Base-by-base conservation (phyloP, 2,888 invertebrate species). In the Tenthredo scrophulariae region DNA sequence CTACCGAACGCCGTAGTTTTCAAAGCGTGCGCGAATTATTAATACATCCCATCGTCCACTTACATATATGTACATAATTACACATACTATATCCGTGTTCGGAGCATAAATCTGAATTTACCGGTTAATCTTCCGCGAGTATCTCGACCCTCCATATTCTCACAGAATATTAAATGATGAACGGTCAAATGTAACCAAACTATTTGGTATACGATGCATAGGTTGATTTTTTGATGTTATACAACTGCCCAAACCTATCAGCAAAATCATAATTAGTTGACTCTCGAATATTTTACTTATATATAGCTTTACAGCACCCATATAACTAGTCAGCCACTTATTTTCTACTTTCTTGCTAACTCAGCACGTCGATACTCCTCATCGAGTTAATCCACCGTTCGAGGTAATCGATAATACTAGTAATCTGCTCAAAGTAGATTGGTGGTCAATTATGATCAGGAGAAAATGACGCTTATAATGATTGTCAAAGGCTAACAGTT, bases 351-450 rank as follows among this genome's bases (percentile, higher is more conserved):
- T 54, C 54, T 29, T 50, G 50, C 46, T 13, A 50, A 77, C 54
- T 75, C 84, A 84, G 83, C 82, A 86, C 88, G 87, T 87, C 86
- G 86, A 87, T 86, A 87, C 86, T 87, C 90, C 90, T 92, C 92
- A 93, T 93, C 92, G 91, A 89, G 91, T 91, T 92, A 92, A 92
- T 93, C 92, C 91, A 92, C 92, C 91, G 91, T 87, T 87, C 88
- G 89, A 91, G 92, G 92, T 92, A 92, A 92, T 92, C 92, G 92
- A 92, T 93, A 93, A 91, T 91, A 92, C 92, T 91, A 90, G 91
- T 91, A 89, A 92, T 92, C 90, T 90, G 90, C 91, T 91, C 90
- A 89, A 90, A 90, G 90, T 90, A 90, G 90, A 89, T 90, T 91
- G 87, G 85, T 88, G 80, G 84, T 83, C 85, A 85, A 86, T 80